phyloP scores from a whole-genome alignment of 2,797 vertebrate species.

The Cheracebus regulus region DNA sequence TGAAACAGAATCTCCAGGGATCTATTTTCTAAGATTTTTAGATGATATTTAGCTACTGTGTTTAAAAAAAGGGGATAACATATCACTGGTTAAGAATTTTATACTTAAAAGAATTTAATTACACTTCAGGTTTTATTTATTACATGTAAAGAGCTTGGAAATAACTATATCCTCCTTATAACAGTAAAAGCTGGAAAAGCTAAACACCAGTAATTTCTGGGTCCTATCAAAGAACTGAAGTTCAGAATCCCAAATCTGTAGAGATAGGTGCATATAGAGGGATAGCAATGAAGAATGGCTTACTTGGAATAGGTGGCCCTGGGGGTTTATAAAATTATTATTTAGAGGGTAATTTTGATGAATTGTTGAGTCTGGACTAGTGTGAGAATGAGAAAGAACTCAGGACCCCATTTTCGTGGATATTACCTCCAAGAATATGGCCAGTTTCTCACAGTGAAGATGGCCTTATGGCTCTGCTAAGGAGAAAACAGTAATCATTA shows the following conservation, averaged over 20 bases:
- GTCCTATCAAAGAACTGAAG: not conserved
- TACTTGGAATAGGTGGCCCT: not conserved
- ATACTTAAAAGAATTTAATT: not conserved
- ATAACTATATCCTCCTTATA: not conserved
- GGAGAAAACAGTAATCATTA: not conserved
- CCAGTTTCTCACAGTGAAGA: not conserved
- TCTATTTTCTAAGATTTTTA: not conserved
- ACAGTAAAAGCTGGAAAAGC: not conserved
- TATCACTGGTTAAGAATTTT: not conserved
- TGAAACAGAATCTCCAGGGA: not conserved
- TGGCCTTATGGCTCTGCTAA: not conserved
- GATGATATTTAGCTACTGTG: not conserved
- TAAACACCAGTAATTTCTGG: not conserved
- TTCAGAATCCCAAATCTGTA: not conserved
- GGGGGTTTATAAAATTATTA: not conserved
- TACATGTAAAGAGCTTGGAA: not conserved
- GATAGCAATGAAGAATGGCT: not conserved
- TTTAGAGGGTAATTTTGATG: not conserved
- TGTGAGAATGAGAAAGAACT: not conserved
- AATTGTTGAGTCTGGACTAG: not conserved
- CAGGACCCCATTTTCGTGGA: not conserved
- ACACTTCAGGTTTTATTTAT: not conserved
- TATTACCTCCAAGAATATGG: not conserved
- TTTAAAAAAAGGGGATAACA: not conserved
- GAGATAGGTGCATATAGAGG: not conserved